Evolutionary conservation across 1,140 invertebrate species (phyloP).

Genomic region (Agrypnia vestita): DNA sequence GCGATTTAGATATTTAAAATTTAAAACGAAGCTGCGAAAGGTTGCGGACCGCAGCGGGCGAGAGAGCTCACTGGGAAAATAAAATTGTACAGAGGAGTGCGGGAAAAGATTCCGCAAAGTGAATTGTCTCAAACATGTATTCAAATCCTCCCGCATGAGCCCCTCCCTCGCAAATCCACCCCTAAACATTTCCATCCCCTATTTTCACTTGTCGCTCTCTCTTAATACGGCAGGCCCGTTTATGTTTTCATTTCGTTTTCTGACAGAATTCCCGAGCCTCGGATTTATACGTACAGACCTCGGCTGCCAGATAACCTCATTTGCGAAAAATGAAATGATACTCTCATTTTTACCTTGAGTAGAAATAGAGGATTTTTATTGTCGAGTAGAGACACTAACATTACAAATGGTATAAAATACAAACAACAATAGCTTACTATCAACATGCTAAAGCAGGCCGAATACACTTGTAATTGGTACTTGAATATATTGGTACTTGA

Average conservation of each 20-base stretch:
- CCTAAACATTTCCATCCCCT: not conserved
- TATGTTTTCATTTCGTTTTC: not conserved
- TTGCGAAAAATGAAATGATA: not conserved
- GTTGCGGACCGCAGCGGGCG: too few relatives aligned
- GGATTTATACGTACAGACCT: not conserved
- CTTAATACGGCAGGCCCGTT: not conserved
- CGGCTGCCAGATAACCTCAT: not conserved
- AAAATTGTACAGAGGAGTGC: conserved; percentile 12
- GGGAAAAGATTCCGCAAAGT: conserved; percentile 21
- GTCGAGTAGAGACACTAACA: too few relatives aligned
- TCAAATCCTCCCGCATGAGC: conserved; percentile 12
- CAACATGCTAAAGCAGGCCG: too few relatives aligned
- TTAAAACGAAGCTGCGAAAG: too few relatives aligned
- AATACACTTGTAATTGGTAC: too few relatives aligned
- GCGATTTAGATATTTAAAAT: too few relatives aligned
- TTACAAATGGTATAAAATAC: too few relatives aligned
- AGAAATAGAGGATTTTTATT: too few relatives aligned
- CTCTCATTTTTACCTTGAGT: not conserved
- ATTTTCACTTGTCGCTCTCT: not conserved
- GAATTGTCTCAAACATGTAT: conserved; percentile 37
- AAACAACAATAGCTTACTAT: too few relatives aligned
- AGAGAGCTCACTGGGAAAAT: not conserved
- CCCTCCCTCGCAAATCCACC: not conserved
- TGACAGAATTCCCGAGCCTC: not conserved
- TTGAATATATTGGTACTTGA: too few relatives aligned